A percentile compares a stretch with the other conserved stretches of the same genome.
Conservation (phyloP, 1,140 invertebrate species). For the Brachionus plicatilis region DNA sequence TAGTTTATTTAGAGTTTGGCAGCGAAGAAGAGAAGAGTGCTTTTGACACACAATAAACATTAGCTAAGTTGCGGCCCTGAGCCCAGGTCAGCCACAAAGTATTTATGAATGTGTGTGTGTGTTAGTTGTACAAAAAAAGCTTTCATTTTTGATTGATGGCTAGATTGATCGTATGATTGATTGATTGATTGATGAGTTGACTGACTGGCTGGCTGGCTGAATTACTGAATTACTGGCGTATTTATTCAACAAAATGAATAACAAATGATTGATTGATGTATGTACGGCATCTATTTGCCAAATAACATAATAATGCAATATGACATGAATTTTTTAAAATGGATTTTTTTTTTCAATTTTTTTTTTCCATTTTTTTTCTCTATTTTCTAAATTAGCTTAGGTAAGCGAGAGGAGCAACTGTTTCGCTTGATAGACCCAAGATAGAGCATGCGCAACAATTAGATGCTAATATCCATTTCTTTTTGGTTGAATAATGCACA, state of each 20-base stretch:
- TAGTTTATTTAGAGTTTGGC: background rate
- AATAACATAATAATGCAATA: background rate
- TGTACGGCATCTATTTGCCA: background rate
- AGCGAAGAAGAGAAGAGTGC: background rate
- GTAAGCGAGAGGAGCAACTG: background rate
- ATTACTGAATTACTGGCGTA: slow-evolving; percentile 23
- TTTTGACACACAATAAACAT: background rate
- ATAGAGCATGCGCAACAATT: background rate
- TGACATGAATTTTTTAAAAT: background rate
- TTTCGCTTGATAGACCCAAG: background rate
- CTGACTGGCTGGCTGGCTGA: background rate
- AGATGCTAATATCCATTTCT: background rate
- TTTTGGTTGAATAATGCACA: background rate
- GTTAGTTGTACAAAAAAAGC: background rate
- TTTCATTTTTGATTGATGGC: slow-evolving; percentile 37
- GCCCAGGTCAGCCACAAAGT: background rate
- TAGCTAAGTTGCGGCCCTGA: background rate
- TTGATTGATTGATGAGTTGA: slow-evolving; percentile 28
- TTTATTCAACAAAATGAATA: slow-evolving; percentile 14
- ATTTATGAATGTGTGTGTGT: background rate
- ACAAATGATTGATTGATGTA: slow-evolving; percentile 35
- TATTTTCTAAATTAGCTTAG: background rate
- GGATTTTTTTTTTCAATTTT: background rate
- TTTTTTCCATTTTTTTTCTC: background rate
- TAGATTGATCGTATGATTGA: slow-evolving; percentile 33